These are phyloP conservation scores for Peromyscus californicus DNA, from an alignment of 2,113 vertebrate genomes.

Conservation along the genomic window DNA sequence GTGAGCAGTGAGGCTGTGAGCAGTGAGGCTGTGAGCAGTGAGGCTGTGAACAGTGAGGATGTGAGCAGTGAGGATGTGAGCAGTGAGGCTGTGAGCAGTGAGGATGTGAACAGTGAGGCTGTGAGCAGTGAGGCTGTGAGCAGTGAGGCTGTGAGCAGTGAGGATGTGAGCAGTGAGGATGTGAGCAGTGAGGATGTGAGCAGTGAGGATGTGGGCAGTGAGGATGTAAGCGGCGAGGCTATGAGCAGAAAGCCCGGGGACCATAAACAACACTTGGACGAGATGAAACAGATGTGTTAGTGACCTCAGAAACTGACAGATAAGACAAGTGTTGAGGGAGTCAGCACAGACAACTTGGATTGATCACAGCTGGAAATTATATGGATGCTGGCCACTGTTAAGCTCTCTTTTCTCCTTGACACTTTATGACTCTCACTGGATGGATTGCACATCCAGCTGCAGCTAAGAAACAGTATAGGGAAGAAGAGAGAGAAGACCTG, in stretches of 20 bases:
- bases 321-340: neutral
- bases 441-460: neutral
- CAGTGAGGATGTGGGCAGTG: too few relatives aligned
- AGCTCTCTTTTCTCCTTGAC: neutral
- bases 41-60: neutral
- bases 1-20: neutral
- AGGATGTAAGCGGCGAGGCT: too few relatives aligned
- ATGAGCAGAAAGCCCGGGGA: neutral
- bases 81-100: fast-evolving
- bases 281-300: neutral
- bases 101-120: neutral
- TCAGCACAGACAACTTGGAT: neutral
- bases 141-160: too few relatives aligned
- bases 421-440: neutral
- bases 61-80: neutral
- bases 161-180: too few relatives aligned
- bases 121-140: neutral
- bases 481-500: neutral
- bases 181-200: too few relatives aligned
- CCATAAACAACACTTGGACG: neutral
- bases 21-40: too few relatives aligned
- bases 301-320: neutral
- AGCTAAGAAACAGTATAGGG: neutral
- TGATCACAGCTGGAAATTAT: neutral
- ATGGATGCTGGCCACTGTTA: neutral